Evolutionary conservation across 1,140 invertebrate species (phyloP).

Genomic region (Sminthurides bifidus): DNA sequence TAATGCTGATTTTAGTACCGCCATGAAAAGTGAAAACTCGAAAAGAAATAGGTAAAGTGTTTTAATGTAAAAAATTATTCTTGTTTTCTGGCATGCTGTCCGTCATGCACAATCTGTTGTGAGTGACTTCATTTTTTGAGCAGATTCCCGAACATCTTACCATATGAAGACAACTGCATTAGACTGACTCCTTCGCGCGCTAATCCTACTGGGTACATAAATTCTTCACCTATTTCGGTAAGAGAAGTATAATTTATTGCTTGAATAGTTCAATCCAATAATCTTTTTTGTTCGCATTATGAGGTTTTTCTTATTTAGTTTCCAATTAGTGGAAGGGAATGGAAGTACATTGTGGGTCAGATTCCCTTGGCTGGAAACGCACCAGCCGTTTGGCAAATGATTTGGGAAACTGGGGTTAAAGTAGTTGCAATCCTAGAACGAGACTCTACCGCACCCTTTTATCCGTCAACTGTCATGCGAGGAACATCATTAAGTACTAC

Average conservation of each 20-base stretch:
- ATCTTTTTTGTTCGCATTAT: no score
- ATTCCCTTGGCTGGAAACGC: constrained; percentile 51
- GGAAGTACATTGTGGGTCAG: constrained; percentile 74
- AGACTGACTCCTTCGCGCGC: constrained; percentile 58
- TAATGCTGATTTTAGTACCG: constrained; percentile 52
- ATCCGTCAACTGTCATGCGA: constrained; percentile 45
- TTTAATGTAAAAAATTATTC: not conserved
- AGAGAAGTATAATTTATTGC: constrained; percentile 20
- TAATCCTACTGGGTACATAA: constrained; percentile 76
- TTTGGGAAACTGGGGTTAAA: constrained; percentile 72
- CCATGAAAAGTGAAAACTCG: constrained; percentile 51
- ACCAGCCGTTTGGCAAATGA: constrained; percentile 66
- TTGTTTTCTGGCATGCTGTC: not conserved
- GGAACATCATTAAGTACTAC: no score
- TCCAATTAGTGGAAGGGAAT: constrained; percentile 58
- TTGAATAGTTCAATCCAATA: no score
- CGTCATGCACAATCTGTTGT: no score
- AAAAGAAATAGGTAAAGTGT: constrained; percentile 39
- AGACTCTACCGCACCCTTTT: constrained; percentile 44
- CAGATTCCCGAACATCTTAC: constrained; percentile 59
- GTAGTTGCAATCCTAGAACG: constrained; percentile 46
- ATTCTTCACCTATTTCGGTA: constrained; percentile 75
- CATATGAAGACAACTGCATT: constrained; percentile 78
- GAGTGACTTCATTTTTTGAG: constrained; percentile 37
- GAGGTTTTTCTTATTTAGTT: constrained; percentile 38